Evolutionary conservation across 2,888 invertebrate genomes (phyloP).

Genomic region (Clostera curtula): DNA sequence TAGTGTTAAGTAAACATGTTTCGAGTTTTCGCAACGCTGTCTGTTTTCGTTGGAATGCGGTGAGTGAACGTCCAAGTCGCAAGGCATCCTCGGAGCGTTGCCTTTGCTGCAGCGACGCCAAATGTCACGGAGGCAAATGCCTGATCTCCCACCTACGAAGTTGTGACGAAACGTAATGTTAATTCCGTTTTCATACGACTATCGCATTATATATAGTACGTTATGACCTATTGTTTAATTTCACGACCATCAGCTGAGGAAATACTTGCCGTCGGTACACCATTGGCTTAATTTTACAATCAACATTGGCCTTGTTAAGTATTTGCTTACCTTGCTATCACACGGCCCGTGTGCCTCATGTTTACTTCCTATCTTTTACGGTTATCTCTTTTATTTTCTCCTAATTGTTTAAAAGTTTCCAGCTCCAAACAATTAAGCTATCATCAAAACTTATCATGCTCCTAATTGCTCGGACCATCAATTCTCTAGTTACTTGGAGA

Average conservation of each 20-base stretch:
- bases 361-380: conserved; percentile 4
- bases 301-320: conserved; percentile 24
- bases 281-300: conserved; percentile 37
- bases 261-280: conserved; percentile 35
- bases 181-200: conserved; percentile 14
- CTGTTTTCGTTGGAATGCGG: conserved; percentile 50
- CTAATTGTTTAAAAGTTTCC: conserved; percentile 7
- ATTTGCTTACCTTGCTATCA: conserved; percentile 23
- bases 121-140: conserved; percentile 60
- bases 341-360: conserved; percentile 9
- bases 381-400: conserved; percentile 6
- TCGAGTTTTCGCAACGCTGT: conserved; percentile 44
- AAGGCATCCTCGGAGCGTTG: conserved; percentile 41
- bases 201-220: conserved; percentile 12
- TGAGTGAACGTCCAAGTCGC: conserved; percentile 52
- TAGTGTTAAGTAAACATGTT: conserved; percentile 22
- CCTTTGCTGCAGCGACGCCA: conserved; percentile 40
- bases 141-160: conserved; percentile 37
- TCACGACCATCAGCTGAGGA: conserved; percentile 34
- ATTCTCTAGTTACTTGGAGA: conserved; percentile 58
- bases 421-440: no score
- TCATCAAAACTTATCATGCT: conserved; percentile 36
- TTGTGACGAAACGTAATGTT: conserved; percentile 26
- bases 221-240: conserved; percentile 21
- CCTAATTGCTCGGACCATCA: conserved; percentile 43